A percentile compares a stretch with the other conserved stretches of the same genome.
phyloP scores from a whole-genome alignment of 2,113 vertebrate genomes.

The Chionomys nivalis region DNA sequence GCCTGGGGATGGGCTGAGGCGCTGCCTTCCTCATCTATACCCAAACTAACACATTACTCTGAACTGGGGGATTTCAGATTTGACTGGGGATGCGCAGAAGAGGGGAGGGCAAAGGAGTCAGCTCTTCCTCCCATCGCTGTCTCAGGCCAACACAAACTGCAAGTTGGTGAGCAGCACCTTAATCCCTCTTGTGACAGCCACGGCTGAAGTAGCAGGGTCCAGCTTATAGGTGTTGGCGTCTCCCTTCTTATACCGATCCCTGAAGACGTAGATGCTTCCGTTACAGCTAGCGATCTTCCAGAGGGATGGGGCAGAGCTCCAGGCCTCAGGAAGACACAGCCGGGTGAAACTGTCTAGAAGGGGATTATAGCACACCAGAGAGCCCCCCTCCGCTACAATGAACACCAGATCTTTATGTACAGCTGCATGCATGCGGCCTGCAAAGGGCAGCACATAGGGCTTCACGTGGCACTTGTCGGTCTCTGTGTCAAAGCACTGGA shows the following conservation, averaged over 20 bases:
- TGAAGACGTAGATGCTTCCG: constrained; percentile 97
- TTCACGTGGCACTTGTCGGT: constrained; percentile 95
- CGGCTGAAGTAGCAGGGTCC: constrained; percentile 96
- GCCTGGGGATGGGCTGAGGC: background rate
- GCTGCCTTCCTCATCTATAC: constrained; percentile 12
- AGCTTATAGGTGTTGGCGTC: constrained; percentile 97
- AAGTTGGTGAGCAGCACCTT: constrained; percentile 98
- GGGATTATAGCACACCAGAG: constrained; percentile 97
- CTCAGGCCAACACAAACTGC: constrained; percentile 97
- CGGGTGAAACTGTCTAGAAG: constrained; percentile 97
- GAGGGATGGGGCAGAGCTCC: constrained; percentile 96
- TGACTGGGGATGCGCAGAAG: background rate
- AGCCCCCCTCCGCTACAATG: constrained; percentile 96
- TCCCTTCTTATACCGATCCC: constrained; percentile 98
- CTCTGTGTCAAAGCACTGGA: constrained; percentile 97
- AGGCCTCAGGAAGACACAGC: constrained; percentile 95
- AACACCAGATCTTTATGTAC: constrained; percentile 99
- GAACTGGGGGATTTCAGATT: background rate
- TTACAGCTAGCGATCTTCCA: constrained; percentile 99
- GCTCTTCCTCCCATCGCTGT: background rate
- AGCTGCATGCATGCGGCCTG: constrained; percentile 96
- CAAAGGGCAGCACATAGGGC: constrained; percentile 96
- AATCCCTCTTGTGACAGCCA: constrained; percentile 95
- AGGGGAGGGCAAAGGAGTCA: background rate
- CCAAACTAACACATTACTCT: constrained; percentile 4